phyloP scores from a whole-genome alignment of 2,797 vertebrate species.

The Hippocampus kuda region DNA sequence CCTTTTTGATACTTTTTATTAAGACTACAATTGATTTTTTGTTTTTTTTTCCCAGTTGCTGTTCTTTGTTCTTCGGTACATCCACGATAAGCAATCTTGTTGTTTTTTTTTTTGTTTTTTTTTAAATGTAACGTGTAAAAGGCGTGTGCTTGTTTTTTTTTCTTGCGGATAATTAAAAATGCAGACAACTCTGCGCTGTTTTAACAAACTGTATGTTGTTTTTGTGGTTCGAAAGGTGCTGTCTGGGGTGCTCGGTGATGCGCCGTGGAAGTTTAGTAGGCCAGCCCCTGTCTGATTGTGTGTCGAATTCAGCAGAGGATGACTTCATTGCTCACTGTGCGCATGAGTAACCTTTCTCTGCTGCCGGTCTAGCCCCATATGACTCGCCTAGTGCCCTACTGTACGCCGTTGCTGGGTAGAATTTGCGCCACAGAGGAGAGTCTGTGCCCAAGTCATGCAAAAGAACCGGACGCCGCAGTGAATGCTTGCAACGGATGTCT shows the following conservation, averaged over 20 bases:
- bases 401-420: conserved; percentile 54
- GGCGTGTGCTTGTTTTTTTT: conserved; percentile 56
- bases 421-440: conserved; percentile 1
- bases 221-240: not conserved
- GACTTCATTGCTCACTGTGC: conserved; percentile 55
- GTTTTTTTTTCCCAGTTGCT: conserved; percentile 22
- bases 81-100: conserved; percentile 54
- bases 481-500: conserved; percentile 18
- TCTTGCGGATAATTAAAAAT: conserved; percentile 64
- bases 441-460: not conserved
- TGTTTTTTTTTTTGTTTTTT: conserved; percentile 46
- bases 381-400: conserved; percentile 48
- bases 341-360: conserved; percentile 52
- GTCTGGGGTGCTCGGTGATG: conserved; percentile 6
- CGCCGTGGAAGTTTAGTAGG: conserved; percentile 40
- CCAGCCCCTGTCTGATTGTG: conserved; percentile 39
- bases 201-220: conserved; percentile 20
- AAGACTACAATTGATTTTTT: conserved; percentile 34
- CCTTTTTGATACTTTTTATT: conserved; percentile 54
- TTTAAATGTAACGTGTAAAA: conserved; percentile 61
- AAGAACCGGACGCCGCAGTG: conserved; percentile 5
- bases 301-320: conserved; percentile 43
- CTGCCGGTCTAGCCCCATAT: conserved; percentile 44
- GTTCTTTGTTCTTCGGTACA: conserved; percentile 50
- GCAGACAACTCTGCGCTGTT: conserved; percentile 55